Base-by-base conservation (phyloP, 1,140 invertebrate genomes). In the Conus ventricosus region DNA sequence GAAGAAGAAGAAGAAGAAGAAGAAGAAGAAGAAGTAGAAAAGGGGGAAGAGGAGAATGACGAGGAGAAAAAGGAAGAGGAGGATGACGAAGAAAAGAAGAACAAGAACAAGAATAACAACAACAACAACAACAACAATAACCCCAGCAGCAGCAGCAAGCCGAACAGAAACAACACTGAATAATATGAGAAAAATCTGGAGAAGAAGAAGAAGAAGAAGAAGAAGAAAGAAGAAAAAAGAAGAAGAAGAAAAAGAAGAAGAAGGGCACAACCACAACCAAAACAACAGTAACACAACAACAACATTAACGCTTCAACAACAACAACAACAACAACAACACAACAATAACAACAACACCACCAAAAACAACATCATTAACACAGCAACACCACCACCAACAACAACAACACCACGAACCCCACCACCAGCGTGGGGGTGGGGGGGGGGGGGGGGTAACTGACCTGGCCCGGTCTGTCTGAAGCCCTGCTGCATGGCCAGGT, bases 401-500 rank as follows among this genome's bases (percentile, higher is more conserved):
- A 17, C 67, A 71, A 4, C 67, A 75, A 1, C 71, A 75, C 71
- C 71, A 75, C 71, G 13, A 75, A 17, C 71, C 20, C 20, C 7
- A 75, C 71, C 25, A 25, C 3, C 11, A n/a, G n/a, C n/a, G n/a
- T n/a, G n/a, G n/a, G n/a, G n/a, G n/a, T n/a, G 7, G 60, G 20
- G 60, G 13, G 13, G 3, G 39, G 39, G 39, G 4, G 7, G 11
- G 39, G 13, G 5, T 8, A 0, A 78, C 91, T 92, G 54, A 93
- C 92, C 92, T 67, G 92, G 90, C n/a, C 92, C 92, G 2, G 91
- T 90, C 8, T 91, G 89, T 4, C 92, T 76, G 39, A 93, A 89
- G 25, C 92, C 92, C 85, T 92, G 92, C 75, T 92, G 92, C 27
- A 93, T 86, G 0, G 91, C 91, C 92, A 92, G 91, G 87, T 92